These are phyloP conservation scores for Strigamia crassipes DNA, from an alignment of 2,888 invertebrate genomes.

Conservation along the genomic window DNA sequence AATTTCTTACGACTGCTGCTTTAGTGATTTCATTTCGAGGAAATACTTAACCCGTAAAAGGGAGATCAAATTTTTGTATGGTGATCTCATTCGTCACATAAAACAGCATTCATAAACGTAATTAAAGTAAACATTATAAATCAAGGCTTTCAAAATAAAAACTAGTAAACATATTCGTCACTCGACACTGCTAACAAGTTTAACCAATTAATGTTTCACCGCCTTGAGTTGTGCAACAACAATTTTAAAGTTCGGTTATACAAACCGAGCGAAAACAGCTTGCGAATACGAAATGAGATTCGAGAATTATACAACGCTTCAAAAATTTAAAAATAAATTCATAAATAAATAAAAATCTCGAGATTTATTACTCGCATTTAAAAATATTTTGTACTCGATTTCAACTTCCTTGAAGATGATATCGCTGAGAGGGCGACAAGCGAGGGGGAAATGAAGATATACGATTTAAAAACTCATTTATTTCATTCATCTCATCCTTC, in stretches of 20 bases:
- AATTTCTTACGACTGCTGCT: slow-evolving; percentile 3
- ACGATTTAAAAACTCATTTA: background rate
- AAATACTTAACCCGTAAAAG: slow-evolving; percentile 6
- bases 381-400: background rate
- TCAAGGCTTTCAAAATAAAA: background rate
- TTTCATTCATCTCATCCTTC: background rate
- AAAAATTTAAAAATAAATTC: background rate
- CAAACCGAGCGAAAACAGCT: background rate
- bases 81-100: background rate
- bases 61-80: background rate
- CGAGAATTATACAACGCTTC: background rate
- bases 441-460: background rate
- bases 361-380: background rate
- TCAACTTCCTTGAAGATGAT: background rate
- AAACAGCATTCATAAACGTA: background rate
- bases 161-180: background rate
- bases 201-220: slow-evolving; percentile 28
- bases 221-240: background rate
- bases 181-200: slow-evolving; percentile 17
- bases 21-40: background rate
- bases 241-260: background rate
- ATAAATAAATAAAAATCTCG: background rate
- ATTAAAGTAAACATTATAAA: slow-evolving; percentile 23
- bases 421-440: background rate
- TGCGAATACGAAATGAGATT: slow-evolving; percentile 7